A percentile compares a stretch with the other conserved stretches of the same genome.
Evolutionary conservation across 1,140 invertebrate species (phyloP).

Genomic region (Drosophila erecta): DNA sequence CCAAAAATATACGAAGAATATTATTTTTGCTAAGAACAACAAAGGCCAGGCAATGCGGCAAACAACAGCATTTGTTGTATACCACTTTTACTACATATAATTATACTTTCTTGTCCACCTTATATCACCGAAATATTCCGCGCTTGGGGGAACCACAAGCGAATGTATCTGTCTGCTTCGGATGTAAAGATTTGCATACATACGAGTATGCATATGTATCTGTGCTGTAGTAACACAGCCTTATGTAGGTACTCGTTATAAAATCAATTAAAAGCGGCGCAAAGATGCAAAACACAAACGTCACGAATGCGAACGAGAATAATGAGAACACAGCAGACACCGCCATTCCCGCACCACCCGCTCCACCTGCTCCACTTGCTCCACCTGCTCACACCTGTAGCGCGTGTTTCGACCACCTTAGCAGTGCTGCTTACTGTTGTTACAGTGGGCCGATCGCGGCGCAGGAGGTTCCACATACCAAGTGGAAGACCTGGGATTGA

Average conservation of each 20-base stretch:
- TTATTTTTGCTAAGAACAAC: slow-evolving; percentile 39
- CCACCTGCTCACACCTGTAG: slow-evolving; percentile 59
- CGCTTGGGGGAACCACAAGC: slow-evolving; percentile 5
- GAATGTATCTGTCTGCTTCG: not conserved
- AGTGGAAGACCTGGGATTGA: slow-evolving; percentile 30
- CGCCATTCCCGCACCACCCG: not conserved
- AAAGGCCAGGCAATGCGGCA: slow-evolving; percentile 15
- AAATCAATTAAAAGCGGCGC: slow-evolving; percentile 54
- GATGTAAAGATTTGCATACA: slow-evolving; percentile 12
- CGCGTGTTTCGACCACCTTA: slow-evolving; percentile 55
- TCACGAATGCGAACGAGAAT: slow-evolving; percentile 34
- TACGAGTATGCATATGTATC: slow-evolving; percentile 12
- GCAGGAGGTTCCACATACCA: slow-evolving; percentile 25
- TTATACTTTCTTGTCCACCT: slow-evolving; percentile 7
- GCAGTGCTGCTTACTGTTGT: slow-evolving; percentile 20
- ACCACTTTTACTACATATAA: slow-evolving; percentile 28
- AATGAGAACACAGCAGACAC: slow-evolving; percentile 50
- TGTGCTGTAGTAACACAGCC: slow-evolving; percentile 28
- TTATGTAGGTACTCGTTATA: slow-evolving; percentile 32
- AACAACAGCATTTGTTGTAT: slow-evolving; percentile 18
- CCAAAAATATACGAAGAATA: slow-evolving; percentile 36
- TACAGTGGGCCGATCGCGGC: slow-evolving; percentile 6
- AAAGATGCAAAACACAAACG: slow-evolving; percentile 44
- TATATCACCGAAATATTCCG: not conserved
- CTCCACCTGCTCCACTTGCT: not conserved